Base-by-base conservation (phyloP, 1,140 invertebrate species). In the Liolophura sinensis region DNA sequence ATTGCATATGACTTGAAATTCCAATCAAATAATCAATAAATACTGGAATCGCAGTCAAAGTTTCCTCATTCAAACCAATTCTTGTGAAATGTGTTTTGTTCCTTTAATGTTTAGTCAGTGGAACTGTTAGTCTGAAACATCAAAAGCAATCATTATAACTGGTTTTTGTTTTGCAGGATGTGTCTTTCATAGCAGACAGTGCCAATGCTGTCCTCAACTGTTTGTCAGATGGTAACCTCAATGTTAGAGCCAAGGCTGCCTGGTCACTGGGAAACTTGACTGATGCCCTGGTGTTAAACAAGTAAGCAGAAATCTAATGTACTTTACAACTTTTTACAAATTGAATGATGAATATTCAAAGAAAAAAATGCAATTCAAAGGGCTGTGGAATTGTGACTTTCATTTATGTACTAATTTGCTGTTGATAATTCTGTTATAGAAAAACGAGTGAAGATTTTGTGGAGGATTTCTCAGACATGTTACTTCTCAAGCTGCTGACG, bases 241-340 rank as follows among this genome's bases (percentile, higher is more conserved):
- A 86, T 31, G 91, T 94, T 0, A 85, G 90, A 15, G 87, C 91
- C 0, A 95, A 94, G 84, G 90, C 91, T 1, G 89, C 91, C 7
- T 96, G 93, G 93, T 88, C 92, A 0, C 84, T 96, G 47, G 93
- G 90, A 0, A 95, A 93, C 80, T 86, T 95, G 11, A 92, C 90
- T 73, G 92, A 94, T 81, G 90, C 91, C 15, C 80, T 95, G 0
- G 87, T 92, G 12, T 84, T 87, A 55, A 88, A 89, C 78, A 87
- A 84, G 87, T 89, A 78, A 81, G 81, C 65, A 18, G 0, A 40
- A 40, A 3, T 40, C 3, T 40, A 40, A 40, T 40, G n/a, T n/a
- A n/a, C n/a, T n/a, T n/a, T n/a, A n/a, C n/a, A n/a, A n/a, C n/a
- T n/a, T n/a, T n/a, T n/a, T n/a, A n/a, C n/a, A n/a, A n/a, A n/a